Evolutionary conservation across 2,888 invertebrate genomes (phyloP).

Genomic region (Leptura quadrifasciata): DNA sequence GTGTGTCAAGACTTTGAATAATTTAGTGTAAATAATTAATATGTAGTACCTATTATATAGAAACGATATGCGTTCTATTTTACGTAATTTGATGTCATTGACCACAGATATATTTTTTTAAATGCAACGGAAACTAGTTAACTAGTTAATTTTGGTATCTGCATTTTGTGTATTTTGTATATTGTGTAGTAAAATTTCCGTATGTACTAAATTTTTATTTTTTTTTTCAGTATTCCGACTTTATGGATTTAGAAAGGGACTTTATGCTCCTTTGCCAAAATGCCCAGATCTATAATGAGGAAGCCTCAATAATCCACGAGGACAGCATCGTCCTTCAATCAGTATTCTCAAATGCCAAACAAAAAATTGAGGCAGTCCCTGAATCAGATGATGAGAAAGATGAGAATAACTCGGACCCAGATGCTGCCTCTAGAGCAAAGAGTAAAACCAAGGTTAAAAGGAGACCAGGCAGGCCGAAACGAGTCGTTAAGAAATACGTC

Average conservation of each 20-base stretch:
- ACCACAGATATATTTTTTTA: too few species aligned
- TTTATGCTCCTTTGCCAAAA: conserved; percentile 97
- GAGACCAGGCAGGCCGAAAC: conserved; percentile 72
- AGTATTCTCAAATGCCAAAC: conserved; percentile 83
- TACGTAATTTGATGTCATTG: too few species aligned
- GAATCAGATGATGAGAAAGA: conserved; percentile 74
- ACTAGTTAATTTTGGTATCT: too few species aligned
- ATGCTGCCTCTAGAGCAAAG: conserved; percentile 45
- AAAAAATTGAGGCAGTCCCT: conserved; percentile 76
- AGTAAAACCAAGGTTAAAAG: conserved; percentile 69
- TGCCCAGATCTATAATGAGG: conserved; percentile 98
- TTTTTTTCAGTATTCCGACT: conserved; percentile 84
- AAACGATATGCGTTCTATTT: too few species aligned
- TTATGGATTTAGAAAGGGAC: conserved; percentile 91
- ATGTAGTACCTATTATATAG: too few species aligned
- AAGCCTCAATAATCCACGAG: conserved; percentile 95
- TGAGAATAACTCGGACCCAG: conserved; percentile 73
- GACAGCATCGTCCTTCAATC: conserved; percentile 96
- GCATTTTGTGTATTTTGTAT: too few species aligned
- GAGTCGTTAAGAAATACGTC: conserved; percentile 75
- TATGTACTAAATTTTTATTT: too few species aligned
- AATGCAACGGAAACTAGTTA: too few species aligned
- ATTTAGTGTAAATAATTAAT: too few species aligned
- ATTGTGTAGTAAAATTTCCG: too few species aligned
- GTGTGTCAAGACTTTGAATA: too few species aligned